Base-by-base conservation (phyloP, 2,888 invertebrate species). In the Gryllus longicercus region DNA sequence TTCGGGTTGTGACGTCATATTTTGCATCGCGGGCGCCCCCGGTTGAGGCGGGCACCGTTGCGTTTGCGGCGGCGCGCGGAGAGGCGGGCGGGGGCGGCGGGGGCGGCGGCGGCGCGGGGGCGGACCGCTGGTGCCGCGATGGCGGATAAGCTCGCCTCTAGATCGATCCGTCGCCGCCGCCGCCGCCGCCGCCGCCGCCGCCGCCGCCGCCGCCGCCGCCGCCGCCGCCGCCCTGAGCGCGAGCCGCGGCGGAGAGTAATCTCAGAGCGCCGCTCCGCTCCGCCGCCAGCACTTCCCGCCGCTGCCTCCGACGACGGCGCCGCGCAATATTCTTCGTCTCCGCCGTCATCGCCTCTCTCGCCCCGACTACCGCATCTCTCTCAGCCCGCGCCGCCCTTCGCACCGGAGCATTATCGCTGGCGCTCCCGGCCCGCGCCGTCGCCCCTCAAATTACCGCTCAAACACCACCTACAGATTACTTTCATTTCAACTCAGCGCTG, bases 111-210 rank as follows among this genome's bases (percentile, higher is more conserved):
- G 63, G 63, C 63, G 16, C 16, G 16, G 16, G 63, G 16, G 63
- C 63, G 16, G 63, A 14, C 16, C 63, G 63, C 63, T 63, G 63
- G 63, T 63, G 63, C 63, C 63, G 63, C 63, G 63, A 63, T 63
- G 63, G 63, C 63, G 63, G 63, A 63, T 63, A 63, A 63, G 63
- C 63, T 63, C 63, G 63, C 63, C 63, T 63, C 63, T 63, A 63
- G 63, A 63, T 63, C 63, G 63, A 63, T 63, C 63, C 63, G 63
- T 12, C 63, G 63, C 63, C 18, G 14, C 12, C n/a, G 63, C 63
- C 63, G n/a, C 16, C 14, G 63, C 51, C 51, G 51, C 51, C 21
- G 21, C 21, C 21, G 63, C 63, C 18, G 14, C 12, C n/a, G 63
- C 63, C 63, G n/a, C 16, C 14, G 63, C 63, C 63, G 63, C 2